These are phyloP conservation scores for Alligator sinensis DNA, from an alignment of 2,113 vertebrate genomes.

Conservation along the genomic window DNA sequence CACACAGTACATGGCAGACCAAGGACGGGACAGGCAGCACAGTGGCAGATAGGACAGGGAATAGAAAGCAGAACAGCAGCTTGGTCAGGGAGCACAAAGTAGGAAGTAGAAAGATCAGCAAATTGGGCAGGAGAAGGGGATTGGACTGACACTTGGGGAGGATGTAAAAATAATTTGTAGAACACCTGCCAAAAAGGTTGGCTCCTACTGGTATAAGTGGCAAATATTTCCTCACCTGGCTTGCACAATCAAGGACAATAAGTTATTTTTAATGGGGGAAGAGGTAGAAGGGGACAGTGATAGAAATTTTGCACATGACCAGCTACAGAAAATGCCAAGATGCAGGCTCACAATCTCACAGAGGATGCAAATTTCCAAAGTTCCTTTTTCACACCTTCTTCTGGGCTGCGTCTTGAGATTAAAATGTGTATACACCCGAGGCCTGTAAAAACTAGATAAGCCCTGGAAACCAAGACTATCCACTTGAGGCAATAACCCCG, in stretches of 20 bases:
- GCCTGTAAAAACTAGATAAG: not conserved
- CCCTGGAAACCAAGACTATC: not conserved
- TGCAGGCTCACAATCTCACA: not conserved
- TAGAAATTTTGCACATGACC: not conserved
- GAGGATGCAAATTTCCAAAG: not conserved
- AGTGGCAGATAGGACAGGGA: no score
- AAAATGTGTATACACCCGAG: not conserved
- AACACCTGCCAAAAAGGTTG: no score
- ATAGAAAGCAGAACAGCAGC: no score
- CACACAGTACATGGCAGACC: no score
- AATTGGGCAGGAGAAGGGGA: no score
- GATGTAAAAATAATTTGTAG: no score
- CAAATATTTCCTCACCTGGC: not conserved
- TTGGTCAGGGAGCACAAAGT: no score
- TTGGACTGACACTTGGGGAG: no score
- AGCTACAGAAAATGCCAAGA: not conserved
- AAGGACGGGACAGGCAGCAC: no score
- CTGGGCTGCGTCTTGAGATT: not conserved
- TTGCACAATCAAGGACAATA: not conserved
- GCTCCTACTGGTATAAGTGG: not conserved
- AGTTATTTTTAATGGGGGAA: not conserved
- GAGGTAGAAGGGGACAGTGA: fast-evolving
- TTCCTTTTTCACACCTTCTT: not conserved
- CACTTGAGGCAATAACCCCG: not conserved
- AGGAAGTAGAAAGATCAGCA: no score